Base-by-base conservation (phyloP, 2,113 vertebrate species). In the Brachyistius frenatus region DNA sequence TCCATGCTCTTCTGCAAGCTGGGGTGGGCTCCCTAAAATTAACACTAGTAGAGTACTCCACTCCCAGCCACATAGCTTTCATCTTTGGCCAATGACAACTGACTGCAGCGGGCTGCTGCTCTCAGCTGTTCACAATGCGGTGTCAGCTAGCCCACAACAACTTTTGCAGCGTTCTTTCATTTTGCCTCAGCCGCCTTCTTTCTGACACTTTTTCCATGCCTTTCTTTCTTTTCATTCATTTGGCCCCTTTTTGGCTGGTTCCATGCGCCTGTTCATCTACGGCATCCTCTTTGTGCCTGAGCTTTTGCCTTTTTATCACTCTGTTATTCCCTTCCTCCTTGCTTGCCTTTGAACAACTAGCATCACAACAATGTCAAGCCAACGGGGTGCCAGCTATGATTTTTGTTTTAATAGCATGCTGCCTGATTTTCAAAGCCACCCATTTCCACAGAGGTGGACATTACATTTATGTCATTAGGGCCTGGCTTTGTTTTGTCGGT, bases 1-100 rank as follows among this genome's bases (percentile, higher is more conserved):
- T 85, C 83, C 23, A 5, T 67, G 81, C 84, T 89, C 76, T 70
- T 70, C 87, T 76, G 75, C 77, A 60, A 79, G 86, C 84, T 58
- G 73, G 88, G 70, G 87, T 87, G 89, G 87, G 83, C 90, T 92
- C 90, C 90, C 94, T 94, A 94, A 95, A 95, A 95, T 95, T 93
- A 95, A 93, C 92, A 94, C 89, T 54, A 79, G 80, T 50, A 65
- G 69, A 86, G 82, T 79, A 55, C 81, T 86, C 88, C 69, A 85
- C 84, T 88, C 85, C 86, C 82, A 81, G 80, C 88, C 88, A 86
- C 89, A 93, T 88, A 91, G 88, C 92, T 93, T 93, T 94, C 88
- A 93, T 93, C 91, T 82, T 50, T 89, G 70, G 89, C 92, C 94
- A 92, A 86, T 91, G 91, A 93, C 91, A 92, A 88, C 84, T 91